phyloP scores from a whole-genome alignment of 2,797 vertebrate species.

The Argya squamiceps region DNA sequence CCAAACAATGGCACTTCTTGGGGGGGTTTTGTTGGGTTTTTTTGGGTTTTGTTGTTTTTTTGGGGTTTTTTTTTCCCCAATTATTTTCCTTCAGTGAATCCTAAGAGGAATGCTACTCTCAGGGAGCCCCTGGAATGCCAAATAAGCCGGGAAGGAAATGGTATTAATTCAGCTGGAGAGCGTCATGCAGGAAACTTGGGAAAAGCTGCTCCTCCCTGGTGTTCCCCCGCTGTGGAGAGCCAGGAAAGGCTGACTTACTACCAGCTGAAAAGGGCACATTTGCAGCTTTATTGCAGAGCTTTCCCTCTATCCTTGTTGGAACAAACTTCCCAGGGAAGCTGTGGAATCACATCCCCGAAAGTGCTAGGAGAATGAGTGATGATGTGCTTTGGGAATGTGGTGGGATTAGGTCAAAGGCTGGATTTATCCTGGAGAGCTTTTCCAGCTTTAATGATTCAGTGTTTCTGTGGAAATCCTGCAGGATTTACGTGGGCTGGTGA shows the following conservation, averaged over 20 bases:
- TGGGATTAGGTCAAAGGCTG: background rate
- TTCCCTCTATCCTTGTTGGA: background rate
- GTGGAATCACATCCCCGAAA: background rate
- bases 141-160: background rate
- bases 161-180: background rate
- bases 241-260: background rate
- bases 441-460: rapidly evolving
- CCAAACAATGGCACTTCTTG: background rate
- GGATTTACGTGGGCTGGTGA: rapidly evolving
- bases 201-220: background rate
- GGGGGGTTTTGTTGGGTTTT: background rate
- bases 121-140: background rate
- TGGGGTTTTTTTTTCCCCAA: rapidly evolving
- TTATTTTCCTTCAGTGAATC: background rate
- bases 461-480: background rate
- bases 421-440: background rate
- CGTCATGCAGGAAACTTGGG: background rate
- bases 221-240: background rate
- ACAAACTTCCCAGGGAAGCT: background rate
- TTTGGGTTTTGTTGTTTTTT: too few species aligned
- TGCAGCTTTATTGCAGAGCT: background rate
- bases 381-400: rapidly evolving
- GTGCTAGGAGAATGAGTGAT: rapidly evolving
- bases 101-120: background rate
- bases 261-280: background rate